Conservation (phyloP, 1,140 invertebrate genomes). For the Sycophaga agraensis region DNA sequence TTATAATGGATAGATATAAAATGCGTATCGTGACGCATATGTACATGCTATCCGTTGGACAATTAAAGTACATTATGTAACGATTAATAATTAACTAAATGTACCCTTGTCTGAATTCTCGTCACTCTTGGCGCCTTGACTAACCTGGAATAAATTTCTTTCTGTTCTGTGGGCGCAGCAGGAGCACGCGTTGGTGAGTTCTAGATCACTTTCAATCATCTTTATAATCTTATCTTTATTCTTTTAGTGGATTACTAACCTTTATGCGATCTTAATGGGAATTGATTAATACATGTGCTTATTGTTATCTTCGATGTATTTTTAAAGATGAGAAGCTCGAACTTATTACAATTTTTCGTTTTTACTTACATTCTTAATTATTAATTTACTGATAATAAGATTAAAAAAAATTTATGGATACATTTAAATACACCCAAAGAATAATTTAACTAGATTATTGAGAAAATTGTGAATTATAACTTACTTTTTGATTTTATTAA, state of each 20-base stretch:
- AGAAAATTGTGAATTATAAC: not conserved
- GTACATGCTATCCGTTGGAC: too few species aligned
- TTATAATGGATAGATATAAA: too few species aligned
- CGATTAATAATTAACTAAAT: not conserved
- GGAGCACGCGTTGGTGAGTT: conserved; percentile 57
- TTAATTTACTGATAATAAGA: too few species aligned
- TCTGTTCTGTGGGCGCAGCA: conserved; percentile 46
- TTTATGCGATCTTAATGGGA: not conserved
- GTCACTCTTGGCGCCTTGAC: conserved; percentile 38
- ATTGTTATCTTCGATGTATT: not conserved
- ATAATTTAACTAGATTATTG: not conserved
- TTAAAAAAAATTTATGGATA: too few species aligned
- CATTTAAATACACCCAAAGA: too few species aligned
- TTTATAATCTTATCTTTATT: conserved; percentile 10
- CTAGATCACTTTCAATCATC: conserved; percentile 9
- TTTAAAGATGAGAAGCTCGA: not conserved
- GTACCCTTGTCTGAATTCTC: conserved; percentile 3
- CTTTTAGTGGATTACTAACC: conserved; percentile 1
- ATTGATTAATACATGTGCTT: not conserved
- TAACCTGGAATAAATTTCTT: conserved; percentile 49
- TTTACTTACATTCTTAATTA: not conserved
- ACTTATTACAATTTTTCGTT: not conserved
- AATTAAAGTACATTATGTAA: too few species aligned
- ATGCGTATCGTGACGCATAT: too few species aligned
- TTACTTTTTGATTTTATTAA: not conserved